Evolutionary conservation across 2,888 invertebrate genomes (phyloP).

Genomic region (Piscicola geometra): DNA sequence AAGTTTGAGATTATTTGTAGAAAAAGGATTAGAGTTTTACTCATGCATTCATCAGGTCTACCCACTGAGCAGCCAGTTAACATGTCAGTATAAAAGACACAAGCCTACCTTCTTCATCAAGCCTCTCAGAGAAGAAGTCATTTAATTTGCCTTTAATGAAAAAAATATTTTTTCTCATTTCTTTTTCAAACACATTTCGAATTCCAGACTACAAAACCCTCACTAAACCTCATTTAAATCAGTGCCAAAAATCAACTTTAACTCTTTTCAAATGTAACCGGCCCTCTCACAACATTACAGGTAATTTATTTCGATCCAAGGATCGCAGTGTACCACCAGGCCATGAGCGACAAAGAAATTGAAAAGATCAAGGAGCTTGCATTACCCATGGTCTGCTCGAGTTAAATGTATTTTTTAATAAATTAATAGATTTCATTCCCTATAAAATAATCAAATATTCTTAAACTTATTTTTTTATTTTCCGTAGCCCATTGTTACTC

Average conservation of each 20-base stretch:
- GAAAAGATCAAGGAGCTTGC: constrained; percentile 35
- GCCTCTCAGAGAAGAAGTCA: constrained; percentile 37
- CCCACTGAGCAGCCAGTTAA: constrained; percentile 15
- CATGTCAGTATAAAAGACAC: constrained; percentile 35
- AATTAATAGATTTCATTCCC: no score
- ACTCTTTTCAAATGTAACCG: no score
- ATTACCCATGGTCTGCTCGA: constrained; percentile 30
- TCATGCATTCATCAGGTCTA: neutral
- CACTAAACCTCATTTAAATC: no score
- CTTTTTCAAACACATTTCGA: constrained; percentile 53
- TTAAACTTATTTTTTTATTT: no score
- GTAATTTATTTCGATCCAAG: constrained; percentile 70
- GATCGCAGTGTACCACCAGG: constrained; percentile 63
- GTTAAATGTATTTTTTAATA: no score
- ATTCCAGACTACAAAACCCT: no score
- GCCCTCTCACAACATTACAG: no score
- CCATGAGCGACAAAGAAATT: constrained; percentile 35
- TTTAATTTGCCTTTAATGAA: no score
- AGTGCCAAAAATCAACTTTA: no score
- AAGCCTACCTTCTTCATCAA: constrained; percentile 36
- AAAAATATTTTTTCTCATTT: neutral
- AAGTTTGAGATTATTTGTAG: no score
- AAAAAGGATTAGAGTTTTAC: neutral
- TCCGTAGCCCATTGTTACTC: no score
- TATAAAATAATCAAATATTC: no score